These are phyloP conservation scores for Tokudaia muenninki DNA, from an alignment of 2,797 vertebrate genomes.

Conservation along the genomic window DNA sequence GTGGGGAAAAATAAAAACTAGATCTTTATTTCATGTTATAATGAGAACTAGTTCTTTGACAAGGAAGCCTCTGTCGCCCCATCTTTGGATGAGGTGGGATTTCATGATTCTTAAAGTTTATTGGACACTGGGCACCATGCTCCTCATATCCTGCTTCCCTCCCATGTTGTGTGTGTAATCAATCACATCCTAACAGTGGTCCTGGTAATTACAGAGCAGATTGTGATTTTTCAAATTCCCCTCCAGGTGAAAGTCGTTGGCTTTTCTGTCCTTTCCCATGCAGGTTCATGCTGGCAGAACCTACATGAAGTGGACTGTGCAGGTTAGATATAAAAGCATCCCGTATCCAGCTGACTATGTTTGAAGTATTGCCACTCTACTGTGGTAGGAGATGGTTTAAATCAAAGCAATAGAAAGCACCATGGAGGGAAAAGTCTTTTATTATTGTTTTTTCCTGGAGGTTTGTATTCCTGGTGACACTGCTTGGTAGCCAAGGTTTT, in stretches of 20 bases:
- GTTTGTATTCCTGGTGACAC: conserved; percentile 67
- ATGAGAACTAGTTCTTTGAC: background rate
- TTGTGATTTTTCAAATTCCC: conserved; percentile 35
- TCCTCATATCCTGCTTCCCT: background rate
- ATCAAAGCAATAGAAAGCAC: conserved; percentile 75
- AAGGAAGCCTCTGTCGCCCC: background rate
- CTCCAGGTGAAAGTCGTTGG: conserved; percentile 9
- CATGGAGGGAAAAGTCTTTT: conserved; percentile 48
- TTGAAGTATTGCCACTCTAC: conserved; percentile 70
- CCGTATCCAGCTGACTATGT: conserved; percentile 64
- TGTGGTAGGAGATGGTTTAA: conserved; percentile 71
- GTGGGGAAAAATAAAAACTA: background rate
- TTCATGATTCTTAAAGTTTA: background rate
- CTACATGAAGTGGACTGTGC: conserved; percentile 58
- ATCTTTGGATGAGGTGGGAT: background rate
- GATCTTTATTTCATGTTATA: background rate
- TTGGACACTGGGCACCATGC: background rate
- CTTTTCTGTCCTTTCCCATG: conserved; percentile 1
- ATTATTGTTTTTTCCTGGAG: conserved; percentile 32
- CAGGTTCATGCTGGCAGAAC: conserved; percentile 46
- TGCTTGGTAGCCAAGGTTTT: conserved; percentile 62
- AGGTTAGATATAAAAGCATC: conserved; percentile 70
- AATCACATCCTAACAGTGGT: conserved; percentile 36
- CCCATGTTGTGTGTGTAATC: conserved; percentile 2
- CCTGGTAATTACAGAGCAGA: conserved; percentile 26